Conservation (phyloP, 2,888 invertebrate species). For the Metacarcinus magister region DNA sequence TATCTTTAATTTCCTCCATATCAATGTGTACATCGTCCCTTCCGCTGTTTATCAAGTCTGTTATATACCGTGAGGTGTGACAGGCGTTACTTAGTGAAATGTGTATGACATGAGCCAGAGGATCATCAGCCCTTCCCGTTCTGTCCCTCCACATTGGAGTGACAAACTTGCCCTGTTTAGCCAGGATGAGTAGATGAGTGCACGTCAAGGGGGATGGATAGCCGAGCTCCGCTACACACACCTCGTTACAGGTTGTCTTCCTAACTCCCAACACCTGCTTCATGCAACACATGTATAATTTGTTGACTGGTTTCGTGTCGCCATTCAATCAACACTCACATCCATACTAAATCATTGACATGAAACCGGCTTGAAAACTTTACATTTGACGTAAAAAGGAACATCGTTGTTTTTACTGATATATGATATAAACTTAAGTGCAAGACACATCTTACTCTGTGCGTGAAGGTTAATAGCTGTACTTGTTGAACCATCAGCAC, state of each 20-base stretch:
- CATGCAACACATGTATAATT: not conserved
- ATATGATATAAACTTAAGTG: not conserved
- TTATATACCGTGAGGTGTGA: not conserved
- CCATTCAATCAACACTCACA: constrained; percentile 31
- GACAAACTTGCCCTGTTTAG: not conserved
- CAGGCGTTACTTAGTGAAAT: not conserved
- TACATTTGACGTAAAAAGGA: not conserved
- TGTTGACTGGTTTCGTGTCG: constrained; percentile 14
- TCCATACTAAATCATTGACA: not conserved
- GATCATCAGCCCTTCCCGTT: constrained; percentile 4
- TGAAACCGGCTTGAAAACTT: constrained; percentile 30
- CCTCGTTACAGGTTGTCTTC: not conserved
- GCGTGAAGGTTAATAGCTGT: not conserved
- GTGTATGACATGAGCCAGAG: not conserved
- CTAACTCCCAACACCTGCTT: not conserved
- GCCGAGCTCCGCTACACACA: not conserved
- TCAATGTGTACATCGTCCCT: not conserved
- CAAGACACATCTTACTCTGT: constrained; percentile 13
- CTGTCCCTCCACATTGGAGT: not conserved
- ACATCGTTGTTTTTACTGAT: not conserved
- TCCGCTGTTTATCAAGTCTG: not conserved
- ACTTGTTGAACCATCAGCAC: not conserved
- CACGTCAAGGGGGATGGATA: not conserved
- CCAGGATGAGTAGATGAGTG: not conserved
- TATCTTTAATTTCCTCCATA: not conserved